A percentile compares a stretch with the other conserved stretches of the same genome.
Conservation (phyloP, 2,797 vertebrate genomes). For the Danio aesculapii region DNA sequence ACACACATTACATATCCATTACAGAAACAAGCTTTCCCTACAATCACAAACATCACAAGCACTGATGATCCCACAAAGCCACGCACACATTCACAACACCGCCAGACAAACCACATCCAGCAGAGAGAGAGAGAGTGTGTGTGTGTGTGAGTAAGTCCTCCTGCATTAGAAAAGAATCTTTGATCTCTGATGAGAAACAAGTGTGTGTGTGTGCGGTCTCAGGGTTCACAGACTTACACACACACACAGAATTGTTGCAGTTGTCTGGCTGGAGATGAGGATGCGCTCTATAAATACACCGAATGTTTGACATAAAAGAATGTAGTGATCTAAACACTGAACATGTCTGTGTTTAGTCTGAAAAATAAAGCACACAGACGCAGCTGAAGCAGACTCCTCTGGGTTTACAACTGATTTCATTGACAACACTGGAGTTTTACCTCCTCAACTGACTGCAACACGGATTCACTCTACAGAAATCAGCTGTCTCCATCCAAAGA, state of each 20-base stretch:
- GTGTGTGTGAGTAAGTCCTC: no score
- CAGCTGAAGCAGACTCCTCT: neutral
- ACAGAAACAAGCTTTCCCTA: neutral
- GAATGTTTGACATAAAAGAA: neutral
- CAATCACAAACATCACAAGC: neutral
- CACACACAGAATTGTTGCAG: neutral
- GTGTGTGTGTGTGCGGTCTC: no score
- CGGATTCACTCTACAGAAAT: no score
- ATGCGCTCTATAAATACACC: slow-evolving; percentile 2
- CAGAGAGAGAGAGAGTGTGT: neutral
- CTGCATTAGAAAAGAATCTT: neutral
- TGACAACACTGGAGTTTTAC: neutral
- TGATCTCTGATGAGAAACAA: neutral
- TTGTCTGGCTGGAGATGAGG: neutral
- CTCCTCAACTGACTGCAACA: no score
- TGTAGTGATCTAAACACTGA: neutral
- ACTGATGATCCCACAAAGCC: neutral
- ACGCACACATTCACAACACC: neutral
- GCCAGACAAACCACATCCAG: neutral
- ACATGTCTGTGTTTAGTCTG: neutral
- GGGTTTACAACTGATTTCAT: neutral
- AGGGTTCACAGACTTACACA: neutral
- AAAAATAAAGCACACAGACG: neutral
- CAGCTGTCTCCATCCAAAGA: no score
- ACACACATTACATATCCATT: neutral